Evolutionary conservation across 2,113 vertebrate genomes (phyloP).

Genomic region (Anoura caudifer): DNA sequence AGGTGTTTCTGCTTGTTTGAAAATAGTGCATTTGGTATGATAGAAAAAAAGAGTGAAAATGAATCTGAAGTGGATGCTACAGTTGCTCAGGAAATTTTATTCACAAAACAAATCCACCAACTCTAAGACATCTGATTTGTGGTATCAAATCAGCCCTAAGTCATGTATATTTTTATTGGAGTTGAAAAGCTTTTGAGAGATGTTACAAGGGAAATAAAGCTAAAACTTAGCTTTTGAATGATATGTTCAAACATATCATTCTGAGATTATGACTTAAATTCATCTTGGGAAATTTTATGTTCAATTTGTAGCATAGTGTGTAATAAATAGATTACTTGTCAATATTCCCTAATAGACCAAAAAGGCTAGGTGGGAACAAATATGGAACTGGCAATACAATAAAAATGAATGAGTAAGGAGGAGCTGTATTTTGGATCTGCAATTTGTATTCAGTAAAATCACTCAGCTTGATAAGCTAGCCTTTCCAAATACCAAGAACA

Average conservation of each 20-base stretch:
- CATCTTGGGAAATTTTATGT: conserved; percentile 22
- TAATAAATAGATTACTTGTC: conserved; percentile 8
- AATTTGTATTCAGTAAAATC: conserved; percentile 52
- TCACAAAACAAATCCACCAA: background rate
- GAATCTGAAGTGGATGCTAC: background rate
- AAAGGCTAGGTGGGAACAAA: background rate
- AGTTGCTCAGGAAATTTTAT: background rate
- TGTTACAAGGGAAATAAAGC: background rate
- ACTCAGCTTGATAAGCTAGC: background rate
- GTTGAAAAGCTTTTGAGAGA: background rate
- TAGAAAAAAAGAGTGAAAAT: background rate
- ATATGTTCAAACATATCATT: background rate
- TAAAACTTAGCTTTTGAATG: background rate
- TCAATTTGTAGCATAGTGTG: background rate
- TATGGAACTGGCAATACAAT: conserved; percentile 35
- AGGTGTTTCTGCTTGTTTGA: background rate
- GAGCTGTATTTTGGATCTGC: conserved; percentile 8
- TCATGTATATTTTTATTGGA: background rate
- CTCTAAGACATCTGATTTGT: background rate
- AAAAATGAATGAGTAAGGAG: conserved; percentile 20
- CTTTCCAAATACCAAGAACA: conserved; percentile 41
- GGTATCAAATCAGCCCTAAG: background rate
- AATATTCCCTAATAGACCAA: conserved; percentile 19
- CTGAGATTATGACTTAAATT: background rate
- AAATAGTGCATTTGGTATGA: background rate